These are phyloP conservation scores for Ceriagrion tenellum DNA, from an alignment of 2,888 invertebrate species.

Conservation along the genomic window DNA sequence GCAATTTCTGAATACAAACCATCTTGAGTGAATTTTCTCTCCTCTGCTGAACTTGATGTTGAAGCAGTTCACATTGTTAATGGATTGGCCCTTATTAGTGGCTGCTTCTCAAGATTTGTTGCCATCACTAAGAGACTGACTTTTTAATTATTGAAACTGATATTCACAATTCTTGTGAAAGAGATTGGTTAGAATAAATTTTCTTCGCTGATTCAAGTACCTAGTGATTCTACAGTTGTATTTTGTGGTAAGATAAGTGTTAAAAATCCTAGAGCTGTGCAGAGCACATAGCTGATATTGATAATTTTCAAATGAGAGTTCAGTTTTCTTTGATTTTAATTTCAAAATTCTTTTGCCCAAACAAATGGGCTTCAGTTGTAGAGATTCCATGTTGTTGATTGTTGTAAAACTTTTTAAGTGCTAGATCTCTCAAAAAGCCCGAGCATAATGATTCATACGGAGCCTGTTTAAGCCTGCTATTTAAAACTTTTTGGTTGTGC, in stretches of 20 bases:
- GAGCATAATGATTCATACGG: background rate
- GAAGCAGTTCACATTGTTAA: background rate
- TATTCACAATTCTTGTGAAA: background rate
- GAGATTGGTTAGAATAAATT: background rate
- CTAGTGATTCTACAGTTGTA: background rate
- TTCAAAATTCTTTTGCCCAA: background rate
- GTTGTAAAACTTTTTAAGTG: background rate
- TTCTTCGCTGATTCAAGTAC: background rate
- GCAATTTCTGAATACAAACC: background rate
- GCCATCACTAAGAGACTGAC: background rate
- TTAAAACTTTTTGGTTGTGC: background rate
- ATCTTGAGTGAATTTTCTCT: background rate
- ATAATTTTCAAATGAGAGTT: background rate
- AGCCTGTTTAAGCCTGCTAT: background rate
- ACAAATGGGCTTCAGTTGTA: background rate
- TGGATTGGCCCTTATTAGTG: background rate
- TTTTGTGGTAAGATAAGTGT: background rate
- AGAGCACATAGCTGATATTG: background rate
- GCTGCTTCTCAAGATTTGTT: background rate
- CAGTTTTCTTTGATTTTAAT: background rate
- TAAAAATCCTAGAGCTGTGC: background rate
- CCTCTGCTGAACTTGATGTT: background rate
- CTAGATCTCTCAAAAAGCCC: background rate
- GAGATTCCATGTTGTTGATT: background rate
- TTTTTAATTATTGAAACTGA: background rate